phyloP scores from a whole-genome alignment of 2,113 vertebrate species.

The Sylvia atricapilla region DNA sequence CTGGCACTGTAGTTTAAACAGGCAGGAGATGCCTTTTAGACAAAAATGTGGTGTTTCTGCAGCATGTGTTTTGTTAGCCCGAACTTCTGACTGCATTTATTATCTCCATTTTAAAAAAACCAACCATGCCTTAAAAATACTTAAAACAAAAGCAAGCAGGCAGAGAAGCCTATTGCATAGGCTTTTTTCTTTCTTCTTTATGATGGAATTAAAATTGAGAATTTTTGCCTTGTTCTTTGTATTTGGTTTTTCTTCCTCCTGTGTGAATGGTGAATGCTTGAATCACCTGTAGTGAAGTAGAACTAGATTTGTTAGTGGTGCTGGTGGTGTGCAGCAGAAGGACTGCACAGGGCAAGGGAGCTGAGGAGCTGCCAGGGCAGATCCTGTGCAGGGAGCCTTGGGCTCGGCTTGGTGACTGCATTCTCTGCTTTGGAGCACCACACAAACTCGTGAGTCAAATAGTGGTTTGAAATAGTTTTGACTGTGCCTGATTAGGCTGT shows the following conservation, averaged over 20 bases:
- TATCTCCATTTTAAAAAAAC: background rate
- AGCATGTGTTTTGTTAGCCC: rapidly evolving
- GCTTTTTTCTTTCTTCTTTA: background rate
- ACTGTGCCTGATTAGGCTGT: background rate
- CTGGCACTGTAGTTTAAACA: background rate
- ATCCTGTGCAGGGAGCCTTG: background rate
- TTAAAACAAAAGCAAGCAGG: background rate
- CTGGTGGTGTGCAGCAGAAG: background rate
- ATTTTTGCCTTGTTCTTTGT: background rate
- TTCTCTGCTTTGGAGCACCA: background rate
- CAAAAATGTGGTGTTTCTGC: background rate
- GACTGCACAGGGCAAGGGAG: rapidly evolving
- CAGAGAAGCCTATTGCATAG: background rate
- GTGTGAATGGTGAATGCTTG: background rate
- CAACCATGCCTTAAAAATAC: background rate
- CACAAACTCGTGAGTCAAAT: rapidly evolving
- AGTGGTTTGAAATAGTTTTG: background rate
- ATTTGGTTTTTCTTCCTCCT: background rate
- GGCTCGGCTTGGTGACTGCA: rapidly evolving
- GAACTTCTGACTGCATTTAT: background rate
- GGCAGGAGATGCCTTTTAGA: background rate
- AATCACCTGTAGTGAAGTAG: background rate
- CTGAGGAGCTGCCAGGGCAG: background rate
- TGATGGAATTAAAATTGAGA: background rate
- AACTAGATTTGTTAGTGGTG: rapidly evolving